Evolutionary conservation across 2,113 vertebrate species (phyloP).

Genomic region (Pyxicephalus adspersus): DNA sequence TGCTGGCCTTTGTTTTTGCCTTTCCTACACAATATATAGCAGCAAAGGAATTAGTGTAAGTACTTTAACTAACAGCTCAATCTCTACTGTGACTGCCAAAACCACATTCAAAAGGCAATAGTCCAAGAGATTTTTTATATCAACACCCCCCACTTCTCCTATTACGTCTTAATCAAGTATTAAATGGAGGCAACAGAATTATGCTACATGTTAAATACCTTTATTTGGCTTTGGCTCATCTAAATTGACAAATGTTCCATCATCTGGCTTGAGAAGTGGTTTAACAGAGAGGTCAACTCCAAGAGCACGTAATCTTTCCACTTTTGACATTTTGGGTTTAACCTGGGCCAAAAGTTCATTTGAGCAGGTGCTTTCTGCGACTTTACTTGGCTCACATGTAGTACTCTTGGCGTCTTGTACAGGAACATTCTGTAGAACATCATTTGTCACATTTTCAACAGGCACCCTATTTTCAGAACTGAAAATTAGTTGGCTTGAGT

Average conservation of each 20-base stretch:
- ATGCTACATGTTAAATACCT: conserved; percentile 68
- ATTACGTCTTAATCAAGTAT: no score
- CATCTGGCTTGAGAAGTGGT: conserved; percentile 79
- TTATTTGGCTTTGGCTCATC: conserved; percentile 80
- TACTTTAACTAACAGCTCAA: no score
- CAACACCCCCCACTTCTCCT: no score
- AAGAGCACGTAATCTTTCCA: conserved; percentile 83
- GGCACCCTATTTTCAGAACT: background rate
- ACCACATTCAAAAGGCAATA: no score
- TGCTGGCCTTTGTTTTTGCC: no score
- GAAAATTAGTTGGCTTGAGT: background rate
- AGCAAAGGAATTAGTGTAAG: no score
- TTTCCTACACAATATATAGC: no score
- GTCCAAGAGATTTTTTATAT: no score
- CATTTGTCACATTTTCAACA: background rate
- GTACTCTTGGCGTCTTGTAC: background rate
- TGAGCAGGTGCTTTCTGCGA: background rate
- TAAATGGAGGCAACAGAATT: no score
- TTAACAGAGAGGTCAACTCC: conserved; percentile 86
- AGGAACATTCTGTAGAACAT: background rate
- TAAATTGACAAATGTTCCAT: conserved; percentile 84
- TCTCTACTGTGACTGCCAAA: no score
- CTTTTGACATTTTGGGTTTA: conserved; percentile 77
- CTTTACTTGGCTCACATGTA: conserved; percentile 1
- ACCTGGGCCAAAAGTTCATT: background rate